Base-by-base conservation (phyloP, 1,140 invertebrate species). In the Papilio glaucus region DNA sequence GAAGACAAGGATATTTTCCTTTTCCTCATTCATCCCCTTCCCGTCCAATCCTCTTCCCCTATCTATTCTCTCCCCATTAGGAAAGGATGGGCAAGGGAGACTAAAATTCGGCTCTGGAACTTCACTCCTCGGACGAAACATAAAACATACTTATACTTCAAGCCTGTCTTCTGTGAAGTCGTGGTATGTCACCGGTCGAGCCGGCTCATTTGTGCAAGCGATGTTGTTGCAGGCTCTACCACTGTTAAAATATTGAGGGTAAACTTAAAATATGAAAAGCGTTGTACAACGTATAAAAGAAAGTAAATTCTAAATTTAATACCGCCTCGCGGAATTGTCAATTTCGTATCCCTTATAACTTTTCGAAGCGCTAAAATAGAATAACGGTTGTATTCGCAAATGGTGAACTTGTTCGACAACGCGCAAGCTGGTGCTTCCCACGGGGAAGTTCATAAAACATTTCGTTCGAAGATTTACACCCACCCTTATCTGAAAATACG, bases 401-500 rank as follows among this genome's bases (percentile, higher is more conserved):
- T 81, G 73, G 77, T 72, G 73, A 81, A 83, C 74, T 85, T 81
- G 82, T 79, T 85, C 84, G 71, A 78, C 77, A 83, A 69, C 62
- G 62, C 72, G 78, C 87, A 90, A 85, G 80, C 85, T 90, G 88
- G 79, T 86, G 73, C 83, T 90, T 90, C 89, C 87, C 89, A 89
- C 79, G 85, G 81, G 82, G 80, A 87, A 87, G 74, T 82, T 82
- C 80, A 82, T 85, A 80, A 84, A 87, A 88, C 82, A 87, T 83
- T 84, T 74, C 73, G 39, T 61, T 41, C 80, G 79, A 90, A 89
- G 88, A 91, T 91, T 89, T 89, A 90, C 85, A 81, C 81, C 74
- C 72, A 61, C 84, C 80, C 84, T 89, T 85, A 87, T 88, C 84
- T 83, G 69, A 74, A 67, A 75, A 76, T 81, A 78, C 77, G 75